Evolutionary conservation across 2,113 vertebrate genomes (phyloP).

Genomic region (Sprattus sprattus): DNA sequence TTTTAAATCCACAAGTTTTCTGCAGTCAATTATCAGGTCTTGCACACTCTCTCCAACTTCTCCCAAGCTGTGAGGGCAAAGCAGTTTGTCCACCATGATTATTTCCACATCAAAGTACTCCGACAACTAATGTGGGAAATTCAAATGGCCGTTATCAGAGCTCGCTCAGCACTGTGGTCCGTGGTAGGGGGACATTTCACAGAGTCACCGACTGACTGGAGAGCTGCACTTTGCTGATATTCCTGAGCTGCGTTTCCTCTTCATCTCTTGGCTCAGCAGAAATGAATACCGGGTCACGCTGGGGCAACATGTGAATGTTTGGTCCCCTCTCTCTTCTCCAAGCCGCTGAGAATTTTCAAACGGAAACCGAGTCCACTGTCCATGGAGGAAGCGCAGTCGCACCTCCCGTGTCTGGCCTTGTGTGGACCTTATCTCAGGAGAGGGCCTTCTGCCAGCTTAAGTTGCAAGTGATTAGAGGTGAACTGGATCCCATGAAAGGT

Average conservation of each 20-base stretch:
- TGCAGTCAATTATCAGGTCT: background rate
- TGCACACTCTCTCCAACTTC: background rate
- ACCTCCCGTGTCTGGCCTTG: background rate
- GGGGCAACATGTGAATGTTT: background rate
- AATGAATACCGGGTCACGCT: constrained; percentile 2
- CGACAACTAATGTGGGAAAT: background rate
- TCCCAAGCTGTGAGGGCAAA: background rate
- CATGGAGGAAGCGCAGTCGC: background rate
- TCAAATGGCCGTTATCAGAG: background rate
- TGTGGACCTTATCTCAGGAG: background rate
- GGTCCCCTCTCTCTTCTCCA: background rate
- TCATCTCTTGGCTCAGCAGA: background rate
- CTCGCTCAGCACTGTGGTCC: background rate
- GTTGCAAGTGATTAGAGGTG: background rate
- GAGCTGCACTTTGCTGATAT: background rate
- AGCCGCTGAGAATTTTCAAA: background rate
- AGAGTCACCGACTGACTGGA: background rate
- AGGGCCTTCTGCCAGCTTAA: background rate
- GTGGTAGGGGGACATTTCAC: background rate
- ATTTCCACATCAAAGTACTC: background rate
- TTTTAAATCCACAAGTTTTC: background rate
- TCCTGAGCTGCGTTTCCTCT: background rate
- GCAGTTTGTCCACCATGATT: background rate
- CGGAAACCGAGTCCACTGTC: background rate
- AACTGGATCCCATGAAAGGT: background rate